phyloP scores from a whole-genome alignment of 2,113 vertebrate genomes.

The Colaptes auratus region DNA sequence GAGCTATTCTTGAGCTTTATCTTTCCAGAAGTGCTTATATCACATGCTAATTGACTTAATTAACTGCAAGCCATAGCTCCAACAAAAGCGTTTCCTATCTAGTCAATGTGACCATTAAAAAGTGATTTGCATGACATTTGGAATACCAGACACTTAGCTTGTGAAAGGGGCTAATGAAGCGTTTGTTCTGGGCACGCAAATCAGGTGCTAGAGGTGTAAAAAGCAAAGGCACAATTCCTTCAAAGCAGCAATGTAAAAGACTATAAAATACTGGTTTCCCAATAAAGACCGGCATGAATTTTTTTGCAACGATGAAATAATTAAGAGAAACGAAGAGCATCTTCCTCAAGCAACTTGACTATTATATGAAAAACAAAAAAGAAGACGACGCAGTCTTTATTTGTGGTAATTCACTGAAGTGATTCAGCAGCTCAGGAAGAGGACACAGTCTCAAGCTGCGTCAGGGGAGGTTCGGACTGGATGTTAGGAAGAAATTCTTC shows the following conservation, averaged over 20 bases:
- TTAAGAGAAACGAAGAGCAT: background rate
- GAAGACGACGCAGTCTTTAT: background rate
- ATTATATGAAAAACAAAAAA: background rate
- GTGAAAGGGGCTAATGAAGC: slow-evolving; percentile 66
- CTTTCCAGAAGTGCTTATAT: slow-evolving; percentile 53
- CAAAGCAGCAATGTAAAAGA: background rate
- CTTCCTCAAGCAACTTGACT: background rate
- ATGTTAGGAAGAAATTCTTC: too few relatives aligned
- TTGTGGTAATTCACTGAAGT: background rate
- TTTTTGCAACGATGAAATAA: slow-evolving; percentile 18
- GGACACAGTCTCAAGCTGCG: too few relatives aligned
- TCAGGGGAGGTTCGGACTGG: too few relatives aligned
- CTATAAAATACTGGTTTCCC: slow-evolving; percentile 31
- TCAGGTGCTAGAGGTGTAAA: slow-evolving; percentile 45
- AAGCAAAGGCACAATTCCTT: background rate
- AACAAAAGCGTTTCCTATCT: slow-evolving; percentile 69
- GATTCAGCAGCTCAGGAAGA: background rate
- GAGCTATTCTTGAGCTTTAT: slow-evolving; percentile 36
- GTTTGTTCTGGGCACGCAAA: slow-evolving; percentile 54
- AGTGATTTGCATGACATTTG: slow-evolving; percentile 69
- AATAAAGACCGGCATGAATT: background rate
- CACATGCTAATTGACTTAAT: slow-evolving; percentile 72
- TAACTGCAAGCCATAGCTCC: slow-evolving; percentile 62
- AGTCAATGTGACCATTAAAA: slow-evolving; percentile 69
- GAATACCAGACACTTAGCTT: slow-evolving; percentile 42